A percentile compares a stretch with the other conserved stretches of the same genome.
Evolutionary conservation across 2,797 vertebrate species (phyloP).

Genomic region (Sebastes itinus): DNA sequence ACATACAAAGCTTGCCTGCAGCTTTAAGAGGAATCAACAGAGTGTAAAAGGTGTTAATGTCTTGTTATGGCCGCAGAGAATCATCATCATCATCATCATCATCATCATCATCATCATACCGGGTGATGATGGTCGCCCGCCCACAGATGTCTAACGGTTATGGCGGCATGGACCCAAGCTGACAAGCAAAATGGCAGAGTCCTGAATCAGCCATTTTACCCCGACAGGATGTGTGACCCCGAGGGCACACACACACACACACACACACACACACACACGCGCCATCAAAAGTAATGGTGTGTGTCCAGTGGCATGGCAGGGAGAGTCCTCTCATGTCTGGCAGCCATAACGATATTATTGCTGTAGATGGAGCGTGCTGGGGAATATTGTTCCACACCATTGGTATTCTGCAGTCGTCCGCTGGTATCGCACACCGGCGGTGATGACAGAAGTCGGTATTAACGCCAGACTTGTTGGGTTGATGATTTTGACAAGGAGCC

Average conservation of each 20-base stretch:
- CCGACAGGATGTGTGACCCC: conserved; percentile 59
- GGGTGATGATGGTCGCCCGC: conserved; percentile 5
- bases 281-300: conserved; percentile 72
- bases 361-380: conserved; percentile 65
- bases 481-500: conserved; percentile 24
- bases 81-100: conserved; percentile 44
- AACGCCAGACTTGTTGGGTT: conserved; percentile 36
- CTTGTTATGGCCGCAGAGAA: conserved; percentile 22
- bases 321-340: conserved; percentile 62
- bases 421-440: conserved; percentile 3
- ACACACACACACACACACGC: background rate
- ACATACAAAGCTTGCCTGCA: conserved; percentile 20
- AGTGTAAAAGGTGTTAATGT: conserved; percentile 57
- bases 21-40: conserved; percentile 42
- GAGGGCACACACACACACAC: conserved; percentile 7
- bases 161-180: conserved; percentile 29
- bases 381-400: conserved; percentile 66
- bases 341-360: conserved; percentile 59
- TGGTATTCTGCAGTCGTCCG: conserved; percentile 39
- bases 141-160: conserved; percentile 58
- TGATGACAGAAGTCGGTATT: conserved; percentile 46
- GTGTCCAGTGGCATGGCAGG: conserved; percentile 57
- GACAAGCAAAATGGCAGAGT: conserved; percentile 38
- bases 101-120: conserved; percentile 32
- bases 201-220: conserved; percentile 64